Evolutionary conservation across 2,113 vertebrate species (phyloP).

Genomic region (Platycercus adscitus): DNA sequence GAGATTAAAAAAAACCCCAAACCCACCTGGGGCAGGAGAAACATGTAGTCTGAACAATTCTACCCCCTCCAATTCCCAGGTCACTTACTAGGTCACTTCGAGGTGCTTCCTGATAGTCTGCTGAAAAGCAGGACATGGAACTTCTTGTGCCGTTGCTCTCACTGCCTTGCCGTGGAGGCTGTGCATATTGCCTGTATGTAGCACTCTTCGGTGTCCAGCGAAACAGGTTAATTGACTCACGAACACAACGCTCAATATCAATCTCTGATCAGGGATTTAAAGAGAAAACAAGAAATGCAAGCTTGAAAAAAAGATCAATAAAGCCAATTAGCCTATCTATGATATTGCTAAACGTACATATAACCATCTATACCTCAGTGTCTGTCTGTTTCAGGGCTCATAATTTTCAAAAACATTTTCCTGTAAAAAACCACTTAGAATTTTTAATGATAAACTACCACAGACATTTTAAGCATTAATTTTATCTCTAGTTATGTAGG

Average conservation of each 20-base stretch:
- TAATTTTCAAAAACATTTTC: not conserved
- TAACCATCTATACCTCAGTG: not conserved
- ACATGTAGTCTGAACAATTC: rapidly evolving
- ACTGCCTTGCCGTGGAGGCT: slow-evolving; percentile 73
- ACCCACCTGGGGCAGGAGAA: not conserved
- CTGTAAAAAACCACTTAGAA: not conserved
- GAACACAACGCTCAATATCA: slow-evolving; percentile 95
- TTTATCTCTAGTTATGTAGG: not conserved
- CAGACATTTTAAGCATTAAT: not conserved
- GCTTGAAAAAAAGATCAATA: not conserved
- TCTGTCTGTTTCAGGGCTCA: rapidly evolving
- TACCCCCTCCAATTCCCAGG: not conserved
- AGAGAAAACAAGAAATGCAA: not conserved
- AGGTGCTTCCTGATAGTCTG: slow-evolving; percentile 86
- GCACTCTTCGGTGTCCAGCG: slow-evolving; percentile 96
- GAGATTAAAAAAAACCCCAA: not conserved
- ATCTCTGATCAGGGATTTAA: slow-evolving; percentile 80
- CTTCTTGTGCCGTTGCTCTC: slow-evolving; percentile 68
- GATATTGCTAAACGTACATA: not conserved
- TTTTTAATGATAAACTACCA: not conserved
- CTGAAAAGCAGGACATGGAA: slow-evolving; percentile 76
- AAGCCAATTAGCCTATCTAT: not conserved
- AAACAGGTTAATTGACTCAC: slow-evolving; percentile 96
- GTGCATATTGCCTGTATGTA: slow-evolving; percentile 92
- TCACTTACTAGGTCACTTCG: slow-evolving; percentile 88